phyloP scores from a whole-genome alignment of 2,888 invertebrate species.

The Marasmarcha lunaedactyla region DNA sequence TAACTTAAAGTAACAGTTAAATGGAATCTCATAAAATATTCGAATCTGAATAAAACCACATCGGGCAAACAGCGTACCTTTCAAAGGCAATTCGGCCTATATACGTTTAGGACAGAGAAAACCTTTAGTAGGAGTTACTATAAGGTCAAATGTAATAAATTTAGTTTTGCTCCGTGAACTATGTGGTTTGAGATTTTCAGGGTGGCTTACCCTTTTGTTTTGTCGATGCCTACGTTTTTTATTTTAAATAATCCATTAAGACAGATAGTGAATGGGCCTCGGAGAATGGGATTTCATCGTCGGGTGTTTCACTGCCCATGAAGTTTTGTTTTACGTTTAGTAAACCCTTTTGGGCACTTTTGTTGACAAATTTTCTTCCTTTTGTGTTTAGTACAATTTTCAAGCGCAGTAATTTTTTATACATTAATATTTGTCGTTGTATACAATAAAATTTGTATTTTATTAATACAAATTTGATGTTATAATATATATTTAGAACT shows the following conservation, averaged over 20 bases:
- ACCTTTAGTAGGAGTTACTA: slow-evolving; percentile 60
- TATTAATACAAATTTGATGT: too few relatives aligned
- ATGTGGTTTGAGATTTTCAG: slow-evolving; percentile 61
- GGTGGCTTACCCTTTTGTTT: slow-evolving; percentile 56
- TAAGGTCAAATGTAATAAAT: slow-evolving; percentile 67
- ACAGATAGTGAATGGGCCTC: slow-evolving; percentile 49
- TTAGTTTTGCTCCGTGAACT: slow-evolving; percentile 63
- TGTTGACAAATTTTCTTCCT: too few relatives aligned
- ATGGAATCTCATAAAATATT: slow-evolving; percentile 59
- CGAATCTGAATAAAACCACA: slow-evolving; percentile 57
- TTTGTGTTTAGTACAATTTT: too few relatives aligned
- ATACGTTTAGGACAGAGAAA: slow-evolving; percentile 54
- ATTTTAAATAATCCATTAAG: slow-evolving; percentile 65
- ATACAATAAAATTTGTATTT: too few relatives aligned
- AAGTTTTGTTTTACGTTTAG: slow-evolving; percentile 63
- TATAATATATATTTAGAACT: too few relatives aligned
- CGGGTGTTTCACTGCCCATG: slow-evolving; percentile 42
- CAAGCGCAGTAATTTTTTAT: too few relatives aligned
- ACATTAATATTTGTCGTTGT: too few relatives aligned
- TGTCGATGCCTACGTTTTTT: slow-evolving; percentile 54
- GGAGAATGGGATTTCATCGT: slow-evolving; percentile 55
- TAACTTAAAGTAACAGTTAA: not conserved
- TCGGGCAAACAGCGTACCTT: slow-evolving; percentile 43
- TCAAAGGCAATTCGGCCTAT: slow-evolving; percentile 47
- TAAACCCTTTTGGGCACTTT: slow-evolving; percentile 35